A percentile compares a stretch with the other conserved stretches of the same genome.
These are phyloP conservation scores for Phrynocephalus forsythii DNA, from an alignment of 2,797 vertebrate species.

Conservation along the genomic window DNA sequence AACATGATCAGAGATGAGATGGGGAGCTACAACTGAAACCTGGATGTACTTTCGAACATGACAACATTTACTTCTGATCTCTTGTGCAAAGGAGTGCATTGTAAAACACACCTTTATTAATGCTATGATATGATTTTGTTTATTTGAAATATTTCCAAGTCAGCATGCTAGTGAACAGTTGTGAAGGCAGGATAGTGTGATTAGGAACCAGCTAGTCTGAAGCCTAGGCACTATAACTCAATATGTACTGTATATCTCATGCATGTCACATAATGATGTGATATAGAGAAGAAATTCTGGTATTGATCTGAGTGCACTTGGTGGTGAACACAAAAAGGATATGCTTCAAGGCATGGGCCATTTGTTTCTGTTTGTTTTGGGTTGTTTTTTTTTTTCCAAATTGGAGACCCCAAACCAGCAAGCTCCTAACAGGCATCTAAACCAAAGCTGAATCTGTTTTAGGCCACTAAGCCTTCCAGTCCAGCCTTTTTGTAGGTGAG, in stretches of 20 bases:
- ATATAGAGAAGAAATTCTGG: neutral
- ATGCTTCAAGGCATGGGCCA: no score
- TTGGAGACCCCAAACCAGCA: no score
- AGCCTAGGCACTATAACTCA: neutral
- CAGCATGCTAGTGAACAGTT: neutral
- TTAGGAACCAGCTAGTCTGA: neutral
- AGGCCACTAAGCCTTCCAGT: no score
- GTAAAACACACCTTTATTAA: neutral
- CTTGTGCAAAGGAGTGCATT: neutral
- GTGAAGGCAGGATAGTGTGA: neutral
- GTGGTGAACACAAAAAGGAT: neutral
- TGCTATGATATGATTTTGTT: neutral
- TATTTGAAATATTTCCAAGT: neutral
- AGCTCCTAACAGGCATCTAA: no score
- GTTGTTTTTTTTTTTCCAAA: no score
- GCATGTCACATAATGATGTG: neutral
- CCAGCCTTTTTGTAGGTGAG: no score
- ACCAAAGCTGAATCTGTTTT: no score
- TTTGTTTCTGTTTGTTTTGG: no score
- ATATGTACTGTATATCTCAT: neutral
- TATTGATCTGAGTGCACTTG: neutral
- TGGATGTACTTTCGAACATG: neutral
- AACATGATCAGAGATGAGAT: neutral
- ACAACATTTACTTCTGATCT: neutral
- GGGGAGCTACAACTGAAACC: no score